Base-by-base conservation (phyloP, 2,888 invertebrate species). In the Balanococcus diminutus region DNA sequence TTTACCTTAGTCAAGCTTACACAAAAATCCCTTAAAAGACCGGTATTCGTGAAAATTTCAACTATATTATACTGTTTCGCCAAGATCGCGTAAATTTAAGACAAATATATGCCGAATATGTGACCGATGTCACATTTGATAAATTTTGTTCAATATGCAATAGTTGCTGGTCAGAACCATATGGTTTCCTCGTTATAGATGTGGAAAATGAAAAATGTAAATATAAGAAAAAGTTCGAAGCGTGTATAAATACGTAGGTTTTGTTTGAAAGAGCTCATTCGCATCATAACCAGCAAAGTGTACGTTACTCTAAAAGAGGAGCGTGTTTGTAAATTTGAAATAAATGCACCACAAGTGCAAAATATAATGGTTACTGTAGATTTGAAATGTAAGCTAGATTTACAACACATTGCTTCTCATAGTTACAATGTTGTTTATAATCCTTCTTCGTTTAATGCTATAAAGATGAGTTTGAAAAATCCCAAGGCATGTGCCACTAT, bases 41-140 rank as follows among this genome's bases (percentile, higher is more conserved):
- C 3, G 32, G 81, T 36, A 81, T 81, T 25, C 31, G 81, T 1
- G 81, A 81, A n/a, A 81, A 81, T 81, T 81, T 81, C 25, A 81
- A 81, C 36, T 81, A 36, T 81, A 9, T 81, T 19, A 81, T 81
- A 32, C 36, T 36, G 36, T 36, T 36, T 8, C 16, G 25, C 28
- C 79, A 79, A 79, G 79, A 79, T 31, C 9, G 11, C 9, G 39
- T n/a, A 36, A 81, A 81, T 39, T 39, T 81, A 8, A 32, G 31
- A 81, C 81, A 81, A 11, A 36, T 81, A 36, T 81, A 32, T 19
- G n/a, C 32, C 16, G 31, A 81, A 28, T 39, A 81, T 81, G 39
- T 81, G n/a, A 81, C 81, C 8, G 81, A 39, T 81, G 11, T 39
- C 5, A 81, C 81, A 19, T 81, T 81, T n/a, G n/a, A n/a, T n/a